Evolutionary conservation across 2,113 vertebrate genomes (phyloP).

Genomic region (Clinocottus analis): DNA sequence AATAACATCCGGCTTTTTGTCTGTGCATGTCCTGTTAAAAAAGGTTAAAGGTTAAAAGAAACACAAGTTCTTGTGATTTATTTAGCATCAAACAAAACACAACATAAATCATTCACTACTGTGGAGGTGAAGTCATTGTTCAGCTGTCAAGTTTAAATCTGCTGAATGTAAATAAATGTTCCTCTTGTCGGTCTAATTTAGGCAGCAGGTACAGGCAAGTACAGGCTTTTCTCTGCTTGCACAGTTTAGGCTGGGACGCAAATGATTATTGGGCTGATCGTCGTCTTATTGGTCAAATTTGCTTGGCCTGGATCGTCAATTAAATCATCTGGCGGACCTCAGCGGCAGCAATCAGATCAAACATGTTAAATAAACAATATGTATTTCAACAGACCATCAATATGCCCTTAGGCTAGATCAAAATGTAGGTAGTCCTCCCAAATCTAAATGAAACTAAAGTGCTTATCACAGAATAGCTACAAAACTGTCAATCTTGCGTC

Average conservation of each 20-base stretch:
- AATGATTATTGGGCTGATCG: constrained; percentile 6
- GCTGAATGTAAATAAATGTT: constrained; percentile 22
- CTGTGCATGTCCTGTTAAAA: background rate
- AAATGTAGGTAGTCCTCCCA: background rate
- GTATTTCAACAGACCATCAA: background rate
- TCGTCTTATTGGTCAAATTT: constrained; percentile 2
- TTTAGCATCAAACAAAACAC: constrained; percentile 10
- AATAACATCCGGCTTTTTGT: background rate
- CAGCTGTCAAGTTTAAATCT: constrained; percentile 16
- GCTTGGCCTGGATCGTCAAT: background rate
- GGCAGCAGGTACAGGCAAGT: constrained; percentile 4
- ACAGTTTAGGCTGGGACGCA: background rate
- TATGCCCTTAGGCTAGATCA: background rate
- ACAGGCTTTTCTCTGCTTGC: constrained; percentile 9
- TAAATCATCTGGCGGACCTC: background rate
- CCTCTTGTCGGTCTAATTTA: constrained; percentile 10
- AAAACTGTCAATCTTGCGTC: background rate
- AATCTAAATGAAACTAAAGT: background rate
- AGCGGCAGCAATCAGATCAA: background rate
- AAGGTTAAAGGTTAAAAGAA: background rate
- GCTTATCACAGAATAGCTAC: background rate
- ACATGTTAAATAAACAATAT: background rate
- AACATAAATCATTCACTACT: background rate
- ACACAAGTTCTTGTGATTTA: constrained; percentile 5
- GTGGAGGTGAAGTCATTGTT: constrained; percentile 9